Evolutionary conservation across 2,888 invertebrate species (phyloP).

Genomic region (Amblyjoppa fuscipennis): DNA sequence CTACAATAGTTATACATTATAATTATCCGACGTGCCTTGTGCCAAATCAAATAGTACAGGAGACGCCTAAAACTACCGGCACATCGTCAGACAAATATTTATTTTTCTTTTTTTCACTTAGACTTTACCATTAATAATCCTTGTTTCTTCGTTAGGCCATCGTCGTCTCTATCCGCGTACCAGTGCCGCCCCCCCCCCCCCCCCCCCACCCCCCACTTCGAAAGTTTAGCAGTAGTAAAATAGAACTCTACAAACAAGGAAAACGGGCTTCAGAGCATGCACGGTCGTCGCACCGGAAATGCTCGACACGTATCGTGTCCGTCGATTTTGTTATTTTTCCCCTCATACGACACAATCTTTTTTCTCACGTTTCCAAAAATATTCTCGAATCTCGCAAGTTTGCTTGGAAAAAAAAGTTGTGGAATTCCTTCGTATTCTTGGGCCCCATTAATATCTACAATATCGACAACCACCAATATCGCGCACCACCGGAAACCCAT

Average conservation of each 20-base stretch:
- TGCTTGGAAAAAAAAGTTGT: conserved; percentile 25
- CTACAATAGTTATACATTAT: conserved; percentile 30
- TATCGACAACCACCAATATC: conserved; percentile 43
- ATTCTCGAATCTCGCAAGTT: conserved; percentile 35
- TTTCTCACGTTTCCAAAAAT: conserved; percentile 8
- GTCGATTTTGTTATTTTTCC: background rate
- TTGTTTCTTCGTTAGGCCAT: conserved; percentile 65
- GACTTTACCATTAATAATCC: conserved; percentile 29
- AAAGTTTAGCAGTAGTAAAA: conserved; percentile 57
- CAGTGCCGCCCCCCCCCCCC: background rate
- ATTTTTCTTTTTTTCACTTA: conserved; percentile 19
- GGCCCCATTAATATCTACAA: conserved; percentile 66
- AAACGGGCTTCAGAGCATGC: conserved; percentile 15
- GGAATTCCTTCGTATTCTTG: conserved; percentile 53
- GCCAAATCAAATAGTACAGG: conserved; percentile 44
- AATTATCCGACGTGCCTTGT: conserved; percentile 37
- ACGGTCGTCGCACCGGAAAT: background rate
- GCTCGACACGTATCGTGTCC: background rate
- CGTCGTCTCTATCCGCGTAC: conserved; percentile 17
- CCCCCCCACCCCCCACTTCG: background rate
- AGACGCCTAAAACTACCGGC: conserved; percentile 38
- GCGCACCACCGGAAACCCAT: conserved; percentile 43
- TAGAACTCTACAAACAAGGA: conserved; percentile 58
- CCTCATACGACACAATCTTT: conserved; percentile 1
- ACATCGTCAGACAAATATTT: conserved; percentile 39